Evolutionary conservation across 2,797 vertebrate genomes (phyloP).

Genomic region (Coreius guichenoti): DNA sequence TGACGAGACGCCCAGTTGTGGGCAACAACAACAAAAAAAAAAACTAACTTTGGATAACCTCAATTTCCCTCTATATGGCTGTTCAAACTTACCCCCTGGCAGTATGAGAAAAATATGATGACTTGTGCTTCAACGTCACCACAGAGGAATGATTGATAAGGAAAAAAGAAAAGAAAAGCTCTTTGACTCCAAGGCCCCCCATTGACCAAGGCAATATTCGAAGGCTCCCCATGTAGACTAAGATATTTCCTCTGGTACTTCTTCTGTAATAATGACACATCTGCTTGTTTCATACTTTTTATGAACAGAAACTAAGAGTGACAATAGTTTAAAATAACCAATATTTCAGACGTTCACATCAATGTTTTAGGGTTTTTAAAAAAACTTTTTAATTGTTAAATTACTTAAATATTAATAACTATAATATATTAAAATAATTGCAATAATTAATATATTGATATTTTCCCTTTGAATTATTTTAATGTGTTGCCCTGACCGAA

Average conservation of each 20-base stretch:
- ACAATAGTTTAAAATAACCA: neutral
- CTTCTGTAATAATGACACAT: slow-evolving; percentile 9
- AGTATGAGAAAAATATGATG: neutral
- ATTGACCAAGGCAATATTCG: slow-evolving; percentile 10
- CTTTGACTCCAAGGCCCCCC: neutral
- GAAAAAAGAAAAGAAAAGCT: slow-evolving; percentile 18
- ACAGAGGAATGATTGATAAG: slow-evolving; percentile 10
- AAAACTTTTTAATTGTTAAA: too few species aligned
- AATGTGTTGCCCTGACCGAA: neutral
- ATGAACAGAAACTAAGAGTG: neutral
- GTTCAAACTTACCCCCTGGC: slow-evolving; percentile 24
- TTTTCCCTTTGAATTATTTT: neutral
- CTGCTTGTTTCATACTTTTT: neutral
- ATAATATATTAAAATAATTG: neutral
- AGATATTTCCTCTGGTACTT: slow-evolving; percentile 4
- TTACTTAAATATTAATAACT: neutral
- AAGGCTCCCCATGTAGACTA: slow-evolving; percentile 15
- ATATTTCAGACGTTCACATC: neutral
- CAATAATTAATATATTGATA: neutral
- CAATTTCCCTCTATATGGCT: neutral
- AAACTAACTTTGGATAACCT: slow-evolving; percentile 19
- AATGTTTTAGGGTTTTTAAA: neutral
- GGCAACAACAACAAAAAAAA: too few species aligned
- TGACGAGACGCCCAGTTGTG: neutral
- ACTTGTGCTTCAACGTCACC: slow-evolving; percentile 21